Evolutionary conservation across 37 sponge, comb jelly and placozoan species (phyloP).

Genomic region (Lycopodina hypogea): DNA sequence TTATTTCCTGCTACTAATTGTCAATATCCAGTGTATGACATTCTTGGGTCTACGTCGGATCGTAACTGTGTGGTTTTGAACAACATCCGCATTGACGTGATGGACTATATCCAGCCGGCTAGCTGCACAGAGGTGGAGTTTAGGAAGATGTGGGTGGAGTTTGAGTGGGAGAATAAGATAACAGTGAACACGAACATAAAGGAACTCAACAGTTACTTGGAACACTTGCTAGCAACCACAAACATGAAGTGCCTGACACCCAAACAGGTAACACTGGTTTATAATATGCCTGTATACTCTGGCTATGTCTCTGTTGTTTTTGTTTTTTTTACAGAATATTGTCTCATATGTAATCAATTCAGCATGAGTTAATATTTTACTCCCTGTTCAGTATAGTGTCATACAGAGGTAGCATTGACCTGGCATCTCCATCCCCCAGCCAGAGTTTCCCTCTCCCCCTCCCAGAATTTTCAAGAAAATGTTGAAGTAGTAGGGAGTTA

Average conservation of each 20-base stretch:
- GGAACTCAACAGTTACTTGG: constrained; percentile 75
- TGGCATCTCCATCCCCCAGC: too few relatives aligned
- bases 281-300: not conserved
- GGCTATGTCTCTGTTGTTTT: too few relatives aligned
- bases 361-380: too few relatives aligned
- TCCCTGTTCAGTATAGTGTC: too few relatives aligned
- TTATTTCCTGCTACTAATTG: too few relatives aligned
- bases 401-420: too few relatives aligned
- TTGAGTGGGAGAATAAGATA: constrained; percentile 99
- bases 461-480: too few relatives aligned
- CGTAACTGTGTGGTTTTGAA: constrained; percentile 97
- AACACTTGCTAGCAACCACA: constrained; percentile 82
- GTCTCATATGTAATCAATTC: too few relatives aligned
- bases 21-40: constrained; percentile 96
- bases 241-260: constrained; percentile 99
- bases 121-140: constrained; percentile 91
- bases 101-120: constrained; percentile 99
- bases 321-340: too few relatives aligned
- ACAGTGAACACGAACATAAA: constrained; percentile 89
- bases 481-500: too few relatives aligned
- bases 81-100: constrained; percentile 99
- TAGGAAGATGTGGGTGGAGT: constrained; percentile 99
- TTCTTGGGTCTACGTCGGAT: constrained; percentile 86
- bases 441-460: too few relatives aligned
- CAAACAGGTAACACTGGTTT: constrained; percentile 71